Base-by-base conservation (phyloP, 2,113 vertebrate species). In the Cochlearius cochlearius region DNA sequence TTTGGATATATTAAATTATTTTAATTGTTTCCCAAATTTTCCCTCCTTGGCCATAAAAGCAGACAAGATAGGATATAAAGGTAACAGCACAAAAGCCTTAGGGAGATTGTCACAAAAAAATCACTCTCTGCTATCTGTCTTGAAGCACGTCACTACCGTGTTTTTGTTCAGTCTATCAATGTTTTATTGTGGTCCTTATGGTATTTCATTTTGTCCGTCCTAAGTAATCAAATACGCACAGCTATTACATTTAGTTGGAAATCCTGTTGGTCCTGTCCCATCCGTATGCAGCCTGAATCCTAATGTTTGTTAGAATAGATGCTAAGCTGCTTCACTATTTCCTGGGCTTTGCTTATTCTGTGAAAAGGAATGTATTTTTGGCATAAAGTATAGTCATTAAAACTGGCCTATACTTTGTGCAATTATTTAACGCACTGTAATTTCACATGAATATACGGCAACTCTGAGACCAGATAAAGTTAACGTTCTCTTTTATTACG, bases 81-180 rank as follows among this genome's bases (percentile, higher is more conserved):
- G 98, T 98, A 98, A 98, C 98, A 99, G 98, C 98, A 99, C 98
- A 98, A 98, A 98, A 99, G 98, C 98, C 98, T 98, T 98, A 99
- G 99, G 99, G 99, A 99, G 99, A 99, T 99, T 99, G 99, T 99
- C 99, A 99, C 98, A 97, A 98, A 98, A 98, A 98, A 98, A 98
- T 99, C 99, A 99, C 98, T 98, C 98, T 98, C 98, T 95, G 98
- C 99, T 98, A 97, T 99, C 98, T 99, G 99, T 99, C 98, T 99
- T 99, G 98, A 98, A 99, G 99, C 99, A 99, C 99, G 99, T 98
- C 99, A 99, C 99, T 97, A 98, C 99, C 98, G 98, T 99, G 99
- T 99, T 99, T 99, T 99, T 99, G 99, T 99, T 99, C 98, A 98
- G 99, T 99, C 99, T 99, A 98, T 99, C 98, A 98, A 98, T 99